Conservation (phyloP, 2,113 vertebrate species). For the Pseudolaguvia tuberculata region DNA sequence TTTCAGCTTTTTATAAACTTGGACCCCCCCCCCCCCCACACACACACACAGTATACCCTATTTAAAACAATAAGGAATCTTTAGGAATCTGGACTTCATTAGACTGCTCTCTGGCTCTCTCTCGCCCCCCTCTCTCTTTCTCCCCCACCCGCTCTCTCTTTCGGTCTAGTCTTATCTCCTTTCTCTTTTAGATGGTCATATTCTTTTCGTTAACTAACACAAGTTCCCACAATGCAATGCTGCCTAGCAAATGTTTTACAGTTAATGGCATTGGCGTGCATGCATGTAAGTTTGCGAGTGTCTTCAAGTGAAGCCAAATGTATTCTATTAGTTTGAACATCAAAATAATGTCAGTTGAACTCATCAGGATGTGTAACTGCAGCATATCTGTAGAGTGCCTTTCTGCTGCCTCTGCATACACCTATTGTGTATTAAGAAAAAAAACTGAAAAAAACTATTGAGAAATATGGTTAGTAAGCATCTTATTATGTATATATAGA, state of each 20-base stretch:
- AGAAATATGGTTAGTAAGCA: conserved; percentile 26
- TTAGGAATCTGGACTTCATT: conserved; percentile 46
- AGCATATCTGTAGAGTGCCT: neutral
- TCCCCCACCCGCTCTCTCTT: no score
- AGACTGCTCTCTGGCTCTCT: conserved; percentile 38
- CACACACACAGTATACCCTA: conserved; percentile 31
- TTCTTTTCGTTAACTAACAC: conserved; percentile 55
- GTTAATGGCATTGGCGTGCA: conserved; percentile 11
- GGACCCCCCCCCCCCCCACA: conserved; percentile 17
- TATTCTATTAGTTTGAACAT: neutral
- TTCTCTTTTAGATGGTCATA: conserved; percentile 63
- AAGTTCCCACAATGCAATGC: conserved; percentile 59
- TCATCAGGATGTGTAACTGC: neutral
- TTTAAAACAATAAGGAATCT: conserved; percentile 55
- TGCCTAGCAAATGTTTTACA: conserved; percentile 59
- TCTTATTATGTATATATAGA: no score
- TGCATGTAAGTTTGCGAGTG: neutral
- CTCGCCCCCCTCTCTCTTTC: conserved; percentile 28
- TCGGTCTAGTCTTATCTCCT: conserved; percentile 54
- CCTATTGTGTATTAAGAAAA: conserved; percentile 15
- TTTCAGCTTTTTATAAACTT: conserved; percentile 24
- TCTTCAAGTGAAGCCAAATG: conserved; percentile 2
- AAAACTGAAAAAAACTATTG: conserved; percentile 44
- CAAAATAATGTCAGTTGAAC: neutral
- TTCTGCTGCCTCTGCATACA: conserved; percentile 11